phyloP scores from a whole-genome alignment of 2,113 vertebrate genomes.

The Hypomesus transpacificus region DNA sequence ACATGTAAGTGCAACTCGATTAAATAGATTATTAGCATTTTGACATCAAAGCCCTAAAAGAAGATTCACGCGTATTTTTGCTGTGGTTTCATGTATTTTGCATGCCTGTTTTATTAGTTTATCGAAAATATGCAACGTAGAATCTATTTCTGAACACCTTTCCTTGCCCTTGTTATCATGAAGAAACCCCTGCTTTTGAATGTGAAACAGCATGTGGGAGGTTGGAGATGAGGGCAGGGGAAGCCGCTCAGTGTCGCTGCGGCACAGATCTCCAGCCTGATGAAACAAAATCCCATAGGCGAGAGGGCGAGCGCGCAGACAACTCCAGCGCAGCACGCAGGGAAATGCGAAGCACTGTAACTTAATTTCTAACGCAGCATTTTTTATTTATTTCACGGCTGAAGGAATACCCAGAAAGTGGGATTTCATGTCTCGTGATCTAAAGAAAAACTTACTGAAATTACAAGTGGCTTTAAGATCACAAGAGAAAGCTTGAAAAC shows the following conservation, averaged over 20 bases:
- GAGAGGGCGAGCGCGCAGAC: not conserved
- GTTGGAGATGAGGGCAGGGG: slow-evolving; percentile 59
- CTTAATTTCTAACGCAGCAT: not conserved
- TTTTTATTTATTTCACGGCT: not conserved
- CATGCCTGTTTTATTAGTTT: no score
- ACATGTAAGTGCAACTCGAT: no score
- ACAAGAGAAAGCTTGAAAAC: not conserved
- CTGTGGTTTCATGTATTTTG: no score
- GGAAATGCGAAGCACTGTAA: slow-evolving; percentile 5
- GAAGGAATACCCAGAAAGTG: not conserved
- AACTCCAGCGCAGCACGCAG: slow-evolving; percentile 7
- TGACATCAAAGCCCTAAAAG: no score
- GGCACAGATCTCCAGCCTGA: slow-evolving; percentile 24
- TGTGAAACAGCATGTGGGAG: slow-evolving; percentile 1
- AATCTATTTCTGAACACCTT: no score
- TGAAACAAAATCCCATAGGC: slow-evolving; percentile 11
- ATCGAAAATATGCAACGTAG: no score
- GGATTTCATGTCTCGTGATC: not conserved
- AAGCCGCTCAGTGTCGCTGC: slow-evolving; percentile 66
- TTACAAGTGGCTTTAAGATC: not conserved
- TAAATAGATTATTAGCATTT: no score
- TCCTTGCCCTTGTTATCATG: no score
- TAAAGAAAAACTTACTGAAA: not conserved
- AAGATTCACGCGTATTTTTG: no score
- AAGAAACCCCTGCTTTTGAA: no score